Evolutionary conservation across 1,140 invertebrate species (phyloP), one percentile per base, ranked within the genome.

Genomic region (Cotesia glomerata): DNA sequence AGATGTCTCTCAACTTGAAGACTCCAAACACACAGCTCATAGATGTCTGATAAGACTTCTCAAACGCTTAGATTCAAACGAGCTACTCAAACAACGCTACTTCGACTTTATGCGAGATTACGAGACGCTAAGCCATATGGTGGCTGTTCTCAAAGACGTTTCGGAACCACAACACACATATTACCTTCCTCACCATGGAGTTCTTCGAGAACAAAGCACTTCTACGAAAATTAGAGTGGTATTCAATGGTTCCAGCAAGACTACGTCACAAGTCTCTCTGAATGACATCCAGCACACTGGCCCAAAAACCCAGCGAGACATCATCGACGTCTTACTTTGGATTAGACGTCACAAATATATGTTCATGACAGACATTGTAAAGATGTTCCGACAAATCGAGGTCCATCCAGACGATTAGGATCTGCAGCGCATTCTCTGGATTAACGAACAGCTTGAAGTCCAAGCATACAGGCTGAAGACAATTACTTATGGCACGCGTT

Each of bases 71-170:
- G 18, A 18, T 18, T 18, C 18, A 18, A 18, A 18, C 18, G 18
- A 18, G 18, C 18, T 18, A 18, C 18, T 18, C 2, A 18, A 18
- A 18, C 18, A 18, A 61, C 11, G 8, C 58, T 61, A 84, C 69
- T 45, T 35, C 0, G 39, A 76, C 14, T 85, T 85, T 69, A 81
- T 86, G 73, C 8, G 71, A 7, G 84, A 86, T 71, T 86, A 86
- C 64, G 64, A 81, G 61, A 2, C 36, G 0, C 51, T 86, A 5
- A 79, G 80, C 32, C 84, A 85, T 74, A 84, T 87, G 82, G 69
- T 11, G 4, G n/a, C 9, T 7, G 62, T 72, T 3, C 14, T 26
- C 3, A 14, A 51, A 4, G 14, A 16, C 26, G 9, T 26, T 5
- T 13, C 52, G 8, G 35, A 39, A 2, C 18, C 54, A 9, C 32